These are phyloP conservation scores for Platynereis dumerilii DNA, from an alignment of 2,888 invertebrate genomes.

Conservation along the genomic window DNA sequence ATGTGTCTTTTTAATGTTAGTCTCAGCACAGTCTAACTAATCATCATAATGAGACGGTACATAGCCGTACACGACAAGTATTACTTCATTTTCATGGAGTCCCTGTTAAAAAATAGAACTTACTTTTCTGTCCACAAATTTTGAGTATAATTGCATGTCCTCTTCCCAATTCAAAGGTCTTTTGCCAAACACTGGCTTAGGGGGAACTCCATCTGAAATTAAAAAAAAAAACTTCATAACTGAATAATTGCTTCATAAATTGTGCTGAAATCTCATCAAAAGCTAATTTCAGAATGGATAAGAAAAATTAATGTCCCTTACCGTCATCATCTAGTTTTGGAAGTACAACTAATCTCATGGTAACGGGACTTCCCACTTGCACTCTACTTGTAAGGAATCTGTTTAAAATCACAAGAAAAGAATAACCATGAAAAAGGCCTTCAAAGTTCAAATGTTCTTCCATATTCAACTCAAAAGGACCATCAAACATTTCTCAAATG, in stretches of 20 bases:
- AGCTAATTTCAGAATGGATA: not conserved
- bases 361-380: constrained; percentile 63
- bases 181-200: constrained; percentile 59
- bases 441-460: no score
- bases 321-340: constrained; percentile 56
- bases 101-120: no score
- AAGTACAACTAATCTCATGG: constrained; percentile 55
- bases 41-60: no score
- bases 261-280: not conserved
- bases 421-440: no score
- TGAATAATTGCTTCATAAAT: not conserved
- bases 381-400: constrained; percentile 60
- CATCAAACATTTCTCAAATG: no score
- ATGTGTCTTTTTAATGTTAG: no score
- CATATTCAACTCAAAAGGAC: no score
- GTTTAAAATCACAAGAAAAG: constrained; percentile 12
- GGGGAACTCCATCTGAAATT: constrained; percentile 53
- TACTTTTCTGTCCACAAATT: constrained; percentile 62
- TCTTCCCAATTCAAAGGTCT: constrained; percentile 59
- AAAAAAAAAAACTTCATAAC: not conserved
- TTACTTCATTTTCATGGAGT: no score
- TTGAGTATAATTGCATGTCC: constrained; percentile 61
- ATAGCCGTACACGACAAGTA: no score
- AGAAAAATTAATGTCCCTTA: constrained; percentile 32
- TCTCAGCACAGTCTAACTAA: no score